Evolutionary conservation across 2,797 vertebrate genomes (phyloP).

Genomic region (Labroides dimidiatus): DNA sequence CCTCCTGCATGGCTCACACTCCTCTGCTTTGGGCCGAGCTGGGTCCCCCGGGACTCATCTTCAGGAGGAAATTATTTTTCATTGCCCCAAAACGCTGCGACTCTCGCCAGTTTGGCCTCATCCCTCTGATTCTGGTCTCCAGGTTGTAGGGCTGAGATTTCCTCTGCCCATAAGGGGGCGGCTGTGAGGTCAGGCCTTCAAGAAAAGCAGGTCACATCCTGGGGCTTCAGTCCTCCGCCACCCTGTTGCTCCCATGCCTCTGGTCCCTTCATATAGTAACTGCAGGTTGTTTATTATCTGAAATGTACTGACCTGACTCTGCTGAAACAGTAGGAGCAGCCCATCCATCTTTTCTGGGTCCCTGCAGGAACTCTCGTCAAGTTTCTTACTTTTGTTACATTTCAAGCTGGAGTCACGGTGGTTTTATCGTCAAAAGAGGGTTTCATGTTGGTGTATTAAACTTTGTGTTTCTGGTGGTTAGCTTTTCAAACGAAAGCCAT

Average conservation of each 20-base stretch:
- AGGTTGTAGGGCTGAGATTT: conserved; percentile 49
- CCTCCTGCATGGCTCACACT: conserved; percentile 78
- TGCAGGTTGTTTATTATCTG: conserved; percentile 39
- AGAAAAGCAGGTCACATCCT: conserved; percentile 38
- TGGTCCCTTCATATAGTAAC: conserved; percentile 17
- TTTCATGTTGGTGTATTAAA: conserved; percentile 64
- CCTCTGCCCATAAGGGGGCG: conserved; percentile 45
- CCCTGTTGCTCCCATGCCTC: conserved; percentile 28
- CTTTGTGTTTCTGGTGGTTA: conserved; percentile 54
- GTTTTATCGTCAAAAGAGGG: conserved; percentile 58
- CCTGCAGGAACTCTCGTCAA: conserved; percentile 42
- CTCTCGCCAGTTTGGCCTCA: conserved; percentile 74
- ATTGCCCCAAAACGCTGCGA: conserved; percentile 78
- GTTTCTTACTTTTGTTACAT: conserved; percentile 34
- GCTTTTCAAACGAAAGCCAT: conserved; percentile 42
- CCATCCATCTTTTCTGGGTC: conserved; percentile 40
- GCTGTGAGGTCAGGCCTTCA: conserved; percentile 44
- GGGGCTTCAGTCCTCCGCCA: conserved; percentile 11
- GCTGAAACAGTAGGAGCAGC: conserved; percentile 42
- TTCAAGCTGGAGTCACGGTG: conserved; percentile 35
- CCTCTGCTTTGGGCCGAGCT: conserved; percentile 67
- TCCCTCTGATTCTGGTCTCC: conserved; percentile 39
- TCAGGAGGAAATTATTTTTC: conserved; percentile 87
- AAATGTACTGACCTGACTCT: conserved; percentile 44
- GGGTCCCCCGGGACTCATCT: conserved; percentile 73